phyloP scores from a whole-genome alignment of 1,140 invertebrate genomes.

The Bombus sibiricus region DNA sequence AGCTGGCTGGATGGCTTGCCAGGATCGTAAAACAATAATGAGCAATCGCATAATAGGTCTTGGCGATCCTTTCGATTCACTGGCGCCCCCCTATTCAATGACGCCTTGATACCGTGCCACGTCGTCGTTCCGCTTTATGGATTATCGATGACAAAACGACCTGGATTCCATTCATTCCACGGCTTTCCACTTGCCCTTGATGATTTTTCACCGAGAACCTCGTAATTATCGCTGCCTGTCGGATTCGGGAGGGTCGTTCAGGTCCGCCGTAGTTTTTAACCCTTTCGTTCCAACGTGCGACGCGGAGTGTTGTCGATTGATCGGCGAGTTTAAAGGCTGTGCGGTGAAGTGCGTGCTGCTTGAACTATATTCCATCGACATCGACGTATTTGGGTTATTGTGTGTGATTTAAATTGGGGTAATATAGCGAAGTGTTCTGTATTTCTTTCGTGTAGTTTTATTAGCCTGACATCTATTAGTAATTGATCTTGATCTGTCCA shows the following conservation, averaged over 20 bases:
- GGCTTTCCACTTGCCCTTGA: constrained; percentile 5
- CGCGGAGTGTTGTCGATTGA: neutral
- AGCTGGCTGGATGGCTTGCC: constrained; percentile 5
- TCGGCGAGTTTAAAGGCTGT: neutral
- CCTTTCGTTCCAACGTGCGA: neutral
- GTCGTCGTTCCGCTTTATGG: constrained; percentile 4
- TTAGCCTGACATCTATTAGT: too few species aligned
- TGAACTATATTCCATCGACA: too few species aligned
- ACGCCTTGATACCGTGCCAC: neutral
- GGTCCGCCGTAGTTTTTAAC: neutral
- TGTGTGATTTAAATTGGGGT: too few species aligned
- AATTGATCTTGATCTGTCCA: too few species aligned
- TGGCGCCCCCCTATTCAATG: neutral
- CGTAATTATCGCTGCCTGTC: neutral
- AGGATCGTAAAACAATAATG: constrained; percentile 61
- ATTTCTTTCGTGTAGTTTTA: too few species aligned
- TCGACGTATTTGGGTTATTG: too few species aligned
- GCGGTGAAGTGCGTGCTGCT: neutral
- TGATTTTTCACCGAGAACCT: neutral
- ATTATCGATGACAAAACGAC: constrained; percentile 16
- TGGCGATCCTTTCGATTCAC: neutral
- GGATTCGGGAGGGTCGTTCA: neutral
- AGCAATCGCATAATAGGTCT: constrained; percentile 61
- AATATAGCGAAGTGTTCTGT: too few species aligned
- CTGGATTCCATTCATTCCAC: constrained; percentile 1